Conservation (phyloP, 2,888 invertebrate species). For the Gandaritis pyraliata region DNA sequence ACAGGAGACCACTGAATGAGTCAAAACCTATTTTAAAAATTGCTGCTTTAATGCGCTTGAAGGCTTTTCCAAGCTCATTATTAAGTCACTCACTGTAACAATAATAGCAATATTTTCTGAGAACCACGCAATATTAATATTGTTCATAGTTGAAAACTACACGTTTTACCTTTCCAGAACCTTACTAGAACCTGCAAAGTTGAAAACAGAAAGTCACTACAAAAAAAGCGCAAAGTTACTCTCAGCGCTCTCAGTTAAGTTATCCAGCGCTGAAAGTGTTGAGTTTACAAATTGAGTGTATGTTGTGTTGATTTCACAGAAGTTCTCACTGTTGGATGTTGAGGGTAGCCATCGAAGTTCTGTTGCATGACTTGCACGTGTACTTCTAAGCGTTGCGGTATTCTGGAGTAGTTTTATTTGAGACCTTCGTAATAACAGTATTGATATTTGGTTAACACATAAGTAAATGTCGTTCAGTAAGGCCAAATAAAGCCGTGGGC, state of each 20-base stretch:
- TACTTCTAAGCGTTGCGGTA: slow-evolving; percentile 4
- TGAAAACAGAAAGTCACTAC: slow-evolving; percentile 17
- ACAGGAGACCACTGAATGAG: too few relatives aligned
- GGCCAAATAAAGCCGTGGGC: too few relatives aligned
- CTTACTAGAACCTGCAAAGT: slow-evolving; percentile 11
- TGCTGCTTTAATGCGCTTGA: too few relatives aligned
- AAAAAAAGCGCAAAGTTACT: slow-evolving; percentile 24
- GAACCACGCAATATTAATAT: too few relatives aligned
- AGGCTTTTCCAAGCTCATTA: too few relatives aligned
- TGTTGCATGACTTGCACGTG: too few relatives aligned
- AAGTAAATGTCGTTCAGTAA: too few relatives aligned
- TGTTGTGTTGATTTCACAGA: slow-evolving; percentile 26
- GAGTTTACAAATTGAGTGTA: slow-evolving; percentile 28
- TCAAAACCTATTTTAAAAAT: too few relatives aligned
- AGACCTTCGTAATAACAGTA: too few relatives aligned
- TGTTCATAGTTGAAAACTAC: slow-evolving; percentile 9
- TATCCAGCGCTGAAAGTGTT: slow-evolving; percentile 24
- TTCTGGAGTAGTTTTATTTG: slow-evolving; percentile 2
- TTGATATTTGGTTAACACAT: too few relatives aligned
- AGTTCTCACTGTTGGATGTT: slow-evolving; percentile 13
- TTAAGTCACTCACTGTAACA: too few relatives aligned
- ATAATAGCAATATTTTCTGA: too few relatives aligned
- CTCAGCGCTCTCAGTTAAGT: slow-evolving; percentile 22
- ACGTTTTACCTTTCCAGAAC: background rate
- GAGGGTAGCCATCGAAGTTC: background rate